Evolutionary conservation across 1,140 invertebrate genomes (phyloP), one percentile per base, ranked within the genome.

Genomic region (Microplitis demolitor): DNA sequence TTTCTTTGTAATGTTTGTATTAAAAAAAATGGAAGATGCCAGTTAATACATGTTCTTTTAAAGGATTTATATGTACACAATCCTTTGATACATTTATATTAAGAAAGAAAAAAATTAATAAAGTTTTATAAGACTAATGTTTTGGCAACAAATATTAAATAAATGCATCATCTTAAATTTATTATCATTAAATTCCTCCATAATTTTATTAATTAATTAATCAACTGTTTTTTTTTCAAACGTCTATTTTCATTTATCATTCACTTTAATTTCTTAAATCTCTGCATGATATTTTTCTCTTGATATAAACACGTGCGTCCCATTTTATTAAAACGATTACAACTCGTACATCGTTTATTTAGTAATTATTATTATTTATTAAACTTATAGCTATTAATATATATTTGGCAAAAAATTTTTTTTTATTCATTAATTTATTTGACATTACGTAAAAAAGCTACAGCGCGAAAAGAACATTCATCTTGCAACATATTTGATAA

Each of bases 391-490:
- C 82, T 85, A 85, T 85, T 87, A 87, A 86, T 87, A 83, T 80
- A 79, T 78, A 84, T 85, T 87, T 87, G 86, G 85, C 85, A 86
- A 85, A 87, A 45, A 37, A n/a, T n/a, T n/a, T 51, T 53, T 71
- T 63, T 24, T 51, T 53, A 63, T 63, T 61, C 66, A 33, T 34
- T 54, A 13, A 67, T 58, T 76, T 76, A 74, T 80, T 79, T 82
- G 73, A 82, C 79, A 81, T 78, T 86, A 83, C 80, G 84, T 87
- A 87, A 84, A 87, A 87, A 87, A 87, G 85, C 85, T 87, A 87
- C 84, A 67, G 80, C 75, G 78, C 69, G 76, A 78, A 83, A 82
- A 80, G 75, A 79, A 74, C 76, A 77, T 82, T 85, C 75, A 71
- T 67, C 45, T 70, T 45, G 39, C 39, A 45, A 11, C 6, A 11